Percentiles rank a stretch among this genome's conserved stretches.
Evolutionary conservation across 1,140 invertebrate species (phyloP).

Genomic region (Eurosta solidaginis): DNA sequence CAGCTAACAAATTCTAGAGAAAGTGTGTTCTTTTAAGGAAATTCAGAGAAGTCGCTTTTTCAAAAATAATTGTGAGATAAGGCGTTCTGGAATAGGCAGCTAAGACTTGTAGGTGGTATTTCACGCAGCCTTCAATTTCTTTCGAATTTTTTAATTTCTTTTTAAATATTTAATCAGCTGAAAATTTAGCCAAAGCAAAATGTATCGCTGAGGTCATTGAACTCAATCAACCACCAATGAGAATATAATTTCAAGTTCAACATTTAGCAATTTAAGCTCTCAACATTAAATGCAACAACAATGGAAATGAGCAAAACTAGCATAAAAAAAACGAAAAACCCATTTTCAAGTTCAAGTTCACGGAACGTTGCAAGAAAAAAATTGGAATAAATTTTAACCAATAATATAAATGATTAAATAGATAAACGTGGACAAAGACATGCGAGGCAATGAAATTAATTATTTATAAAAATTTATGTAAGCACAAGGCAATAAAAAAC

Average conservation of each 20-base stretch:
- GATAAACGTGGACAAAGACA: not conserved
- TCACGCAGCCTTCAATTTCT: too few species aligned
- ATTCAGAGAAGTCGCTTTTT: too few species aligned
- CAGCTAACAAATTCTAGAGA: too few species aligned
- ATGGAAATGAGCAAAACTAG: not conserved
- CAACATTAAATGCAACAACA: not conserved
- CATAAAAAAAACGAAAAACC: not conserved
- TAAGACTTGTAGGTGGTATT: too few species aligned
- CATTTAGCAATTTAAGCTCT: constrained; percentile 8
- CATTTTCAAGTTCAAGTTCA: constrained; percentile 20
- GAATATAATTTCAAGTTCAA: constrained; percentile 7
- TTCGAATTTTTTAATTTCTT: not conserved
- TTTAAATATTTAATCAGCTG: not conserved
- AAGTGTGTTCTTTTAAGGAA: too few species aligned
- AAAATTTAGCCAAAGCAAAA: constrained; percentile 5
- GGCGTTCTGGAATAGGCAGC: too few species aligned
- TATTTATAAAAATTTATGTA: not conserved
- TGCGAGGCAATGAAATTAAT: not conserved
- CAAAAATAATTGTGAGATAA: too few species aligned
- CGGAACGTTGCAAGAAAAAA: too few species aligned
- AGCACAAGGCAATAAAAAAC: not conserved
- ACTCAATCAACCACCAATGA: not conserved
- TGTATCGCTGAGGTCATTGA: not conserved
- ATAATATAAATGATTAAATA: constrained; percentile 1
- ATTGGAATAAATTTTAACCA: too few species aligned